Base-by-base conservation (phyloP, 2,113 vertebrate species). In the Symphodus melops region DNA sequence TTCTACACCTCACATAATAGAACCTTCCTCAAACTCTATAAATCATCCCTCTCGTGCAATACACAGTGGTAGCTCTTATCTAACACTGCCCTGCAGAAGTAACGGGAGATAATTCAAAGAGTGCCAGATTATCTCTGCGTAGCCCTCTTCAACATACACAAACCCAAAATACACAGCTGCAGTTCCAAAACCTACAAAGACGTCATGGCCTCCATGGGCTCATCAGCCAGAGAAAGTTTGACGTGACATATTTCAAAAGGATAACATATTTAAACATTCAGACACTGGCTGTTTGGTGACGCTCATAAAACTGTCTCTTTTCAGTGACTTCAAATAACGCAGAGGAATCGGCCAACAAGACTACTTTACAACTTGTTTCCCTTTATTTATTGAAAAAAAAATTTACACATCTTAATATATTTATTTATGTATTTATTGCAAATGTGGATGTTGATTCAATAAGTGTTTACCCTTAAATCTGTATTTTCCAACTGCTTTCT, bases 351-450 rank as follows among this genome's bases (percentile, higher is more conserved):
- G 36, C 59, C 65, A 63, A 37, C 64, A 54, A 77, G 36, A 76
- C 75, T 33, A 33, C 28, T 33, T 33, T 33, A 33, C 44, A 25
- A 80, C 68, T 72, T 23, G 57, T 52, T 66, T 85, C 69, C 73
- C 64, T 49, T 79, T 92, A 89, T 91, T 91, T 92, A 91, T 90
- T 77, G 12, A 69, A 60, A 72, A 44, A 65, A 49, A 70, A 77
- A 75, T n/a, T n/a, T n/a, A n/a, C n/a, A 41, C 8, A 41, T 41
- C 61, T 52, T 88, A 79, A 87, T 90, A 82, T 90, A 90, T 90
- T 89, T 86, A 90, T 92, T 89, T 89, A 89, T 82, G 54, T 90
- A 91, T 93, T 92, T 92, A 92, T 91, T 92, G 90, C 54, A 58
- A 58, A 66, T 56, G 70, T 81, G 69, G 69, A 84, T 84, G 85